phyloP scores from a whole-genome alignment of 2,113 vertebrate species.

The Phalacrocorax brasilianus region DNA sequence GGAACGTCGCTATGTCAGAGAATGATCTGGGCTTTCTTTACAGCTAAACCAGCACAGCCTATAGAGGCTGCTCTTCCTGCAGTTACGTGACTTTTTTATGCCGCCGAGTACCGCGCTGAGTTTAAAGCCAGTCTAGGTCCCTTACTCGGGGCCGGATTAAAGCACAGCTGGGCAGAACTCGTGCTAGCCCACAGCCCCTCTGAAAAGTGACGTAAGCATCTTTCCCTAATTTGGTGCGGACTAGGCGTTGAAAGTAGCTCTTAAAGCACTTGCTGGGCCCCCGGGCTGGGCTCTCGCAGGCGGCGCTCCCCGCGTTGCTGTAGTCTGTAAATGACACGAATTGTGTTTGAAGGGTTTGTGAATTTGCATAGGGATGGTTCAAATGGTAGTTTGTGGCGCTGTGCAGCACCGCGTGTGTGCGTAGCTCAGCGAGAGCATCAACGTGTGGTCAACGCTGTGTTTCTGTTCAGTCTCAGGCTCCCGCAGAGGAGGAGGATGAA shows the following conservation, averaged over 20 bases:
- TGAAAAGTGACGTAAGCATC: background rate
- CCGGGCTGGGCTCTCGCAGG: background rate
- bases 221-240: background rate
- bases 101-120: background rate
- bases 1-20: background rate
- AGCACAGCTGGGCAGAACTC: background rate
- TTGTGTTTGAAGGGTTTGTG: background rate
- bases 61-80: background rate
- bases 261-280: background rate
- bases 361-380: background rate
- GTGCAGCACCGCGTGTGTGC: background rate
- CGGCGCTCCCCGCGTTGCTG: background rate
- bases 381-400: background rate
- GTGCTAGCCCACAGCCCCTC: background rate
- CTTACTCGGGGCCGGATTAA: background rate
- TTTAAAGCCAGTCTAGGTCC: background rate
- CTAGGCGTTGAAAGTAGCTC: background rate
- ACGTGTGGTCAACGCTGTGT: background rate
- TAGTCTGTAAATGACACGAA: background rate
- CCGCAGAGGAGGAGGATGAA: constrained; percentile 90
- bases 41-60: too few species aligned
- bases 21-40: background rate
- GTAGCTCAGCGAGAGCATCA: background rate
- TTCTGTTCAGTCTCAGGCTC: constrained; percentile 69
- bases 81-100: background rate